Percentiles rank a stretch among this genome's conserved stretches.
phyloP scores from a whole-genome alignment of 2,113 vertebrate genomes.

The Psittacula cyanocephala region DNA sequence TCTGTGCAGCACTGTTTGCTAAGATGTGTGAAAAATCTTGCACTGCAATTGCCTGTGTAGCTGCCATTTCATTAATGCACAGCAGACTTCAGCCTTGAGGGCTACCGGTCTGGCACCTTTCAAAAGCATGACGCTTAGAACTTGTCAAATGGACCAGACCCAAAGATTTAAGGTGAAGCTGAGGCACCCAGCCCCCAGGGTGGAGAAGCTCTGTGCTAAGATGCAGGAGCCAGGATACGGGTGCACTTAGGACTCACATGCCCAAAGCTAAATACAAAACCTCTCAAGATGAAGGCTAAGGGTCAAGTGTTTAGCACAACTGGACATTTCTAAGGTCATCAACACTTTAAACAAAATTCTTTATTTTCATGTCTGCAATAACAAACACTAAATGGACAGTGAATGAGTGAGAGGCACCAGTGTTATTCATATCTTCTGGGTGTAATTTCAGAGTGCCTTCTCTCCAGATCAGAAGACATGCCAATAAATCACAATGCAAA shows the following conservation, averaged over 20 bases:
- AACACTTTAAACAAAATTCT: not conserved
- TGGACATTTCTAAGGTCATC: not conserved
- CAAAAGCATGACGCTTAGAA: not conserved
- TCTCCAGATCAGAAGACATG: not conserved
- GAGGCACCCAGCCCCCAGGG: not conserved
- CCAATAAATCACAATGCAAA: not conserved
- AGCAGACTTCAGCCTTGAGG: not conserved
- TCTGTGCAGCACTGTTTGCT: not conserved
- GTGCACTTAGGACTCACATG: not conserved
- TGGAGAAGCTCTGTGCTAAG: not conserved
- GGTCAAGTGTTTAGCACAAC: not conserved
- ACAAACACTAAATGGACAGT: not conserved
- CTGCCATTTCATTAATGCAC: not conserved
- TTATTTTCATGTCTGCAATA: not conserved
- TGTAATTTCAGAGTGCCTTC: not conserved
- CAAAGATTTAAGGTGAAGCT: not conserved
- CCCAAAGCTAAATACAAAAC: not conserved
- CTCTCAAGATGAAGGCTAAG: not conserved
- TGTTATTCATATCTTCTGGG: not conserved
- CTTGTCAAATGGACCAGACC: not conserved
- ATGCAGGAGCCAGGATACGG: not conserved
- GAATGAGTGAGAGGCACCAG: not conserved
- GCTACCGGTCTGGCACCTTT: not conserved
- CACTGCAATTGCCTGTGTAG: fast-evolving
- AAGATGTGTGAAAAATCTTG: not conserved